Percentiles rank a stretch among this genome's conserved stretches.
Conservation (phyloP, 2,888 invertebrate species). For the Stictocephala bisonia region DNA sequence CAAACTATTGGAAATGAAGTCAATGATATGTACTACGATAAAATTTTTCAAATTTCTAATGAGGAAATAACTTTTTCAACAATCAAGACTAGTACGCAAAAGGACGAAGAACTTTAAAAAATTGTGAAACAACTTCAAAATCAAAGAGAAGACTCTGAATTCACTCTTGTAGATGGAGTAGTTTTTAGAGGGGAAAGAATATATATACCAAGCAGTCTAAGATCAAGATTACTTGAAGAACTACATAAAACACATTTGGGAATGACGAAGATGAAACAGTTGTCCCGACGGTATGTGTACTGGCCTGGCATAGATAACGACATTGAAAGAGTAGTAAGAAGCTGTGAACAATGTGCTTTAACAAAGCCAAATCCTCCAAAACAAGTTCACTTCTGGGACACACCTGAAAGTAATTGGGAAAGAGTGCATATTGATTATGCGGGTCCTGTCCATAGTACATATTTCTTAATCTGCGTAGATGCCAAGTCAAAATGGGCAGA, state of each 20-base stretch:
- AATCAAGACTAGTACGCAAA: neutral
- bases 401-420: slow-evolving; percentile 57
- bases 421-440: slow-evolving; percentile 59
- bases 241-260: slow-evolving; percentile 58
- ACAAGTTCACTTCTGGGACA: slow-evolving; percentile 57
- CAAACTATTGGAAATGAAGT: neutral
- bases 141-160: neutral
- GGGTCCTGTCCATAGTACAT: slow-evolving; percentile 53
- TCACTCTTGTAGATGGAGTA: slow-evolving; percentile 37
- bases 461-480: slow-evolving; percentile 56
- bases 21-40: neutral
- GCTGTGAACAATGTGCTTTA: slow-evolving; percentile 56
- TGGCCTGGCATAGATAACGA: slow-evolving; percentile 59
- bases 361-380: slow-evolving; percentile 55
- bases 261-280: slow-evolving; percentile 58
- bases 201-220: slow-evolving; percentile 48
- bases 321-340: slow-evolving; percentile 55
- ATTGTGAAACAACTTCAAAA: neutral
- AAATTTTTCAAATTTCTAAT: neutral
- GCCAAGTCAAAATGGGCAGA: slow-evolving; percentile 60
- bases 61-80: neutral
- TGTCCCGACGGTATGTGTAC: slow-evolving; percentile 59
- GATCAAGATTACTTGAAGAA: slow-evolving; percentile 57
- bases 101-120: slow-evolving; percentile 4
- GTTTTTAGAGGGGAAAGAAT: slow-evolving; percentile 49